A percentile compares a stretch with the other conserved stretches of the same genome.
These are phyloP conservation scores for Falco naumanni DNA, from an alignment of 2,797 vertebrate genomes.

Conservation along the genomic window DNA sequence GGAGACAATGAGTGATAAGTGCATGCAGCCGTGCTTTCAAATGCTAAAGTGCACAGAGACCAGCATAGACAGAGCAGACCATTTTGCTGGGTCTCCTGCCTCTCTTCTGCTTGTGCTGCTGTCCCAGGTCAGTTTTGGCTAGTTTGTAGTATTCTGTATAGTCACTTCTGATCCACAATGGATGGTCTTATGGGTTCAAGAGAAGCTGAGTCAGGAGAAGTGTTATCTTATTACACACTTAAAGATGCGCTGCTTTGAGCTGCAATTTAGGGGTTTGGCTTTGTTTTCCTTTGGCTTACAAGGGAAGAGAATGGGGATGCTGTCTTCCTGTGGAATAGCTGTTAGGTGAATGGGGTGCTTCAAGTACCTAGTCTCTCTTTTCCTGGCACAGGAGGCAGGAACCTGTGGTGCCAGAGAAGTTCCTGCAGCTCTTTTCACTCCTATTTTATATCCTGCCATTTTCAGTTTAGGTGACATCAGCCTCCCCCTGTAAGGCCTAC, in stretches of 20 bases:
- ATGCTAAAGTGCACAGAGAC: background rate
- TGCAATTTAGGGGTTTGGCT: background rate
- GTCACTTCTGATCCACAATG: fast-evolving
- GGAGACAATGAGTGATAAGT: background rate
- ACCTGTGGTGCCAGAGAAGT: background rate
- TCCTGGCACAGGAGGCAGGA: background rate
- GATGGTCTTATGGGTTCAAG: background rate
- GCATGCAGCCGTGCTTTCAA: background rate
- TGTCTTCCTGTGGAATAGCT: background rate
- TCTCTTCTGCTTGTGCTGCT: background rate
- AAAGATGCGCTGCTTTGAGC: background rate
- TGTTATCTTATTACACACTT: background rate
- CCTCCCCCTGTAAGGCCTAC: background rate
- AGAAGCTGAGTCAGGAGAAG: background rate
- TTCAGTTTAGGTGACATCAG: background rate
- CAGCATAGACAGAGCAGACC: background rate
- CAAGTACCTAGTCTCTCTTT: background rate
- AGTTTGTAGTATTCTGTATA: background rate
- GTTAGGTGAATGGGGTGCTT: background rate
- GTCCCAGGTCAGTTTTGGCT: background rate
- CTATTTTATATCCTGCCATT: background rate
- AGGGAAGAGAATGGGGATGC: background rate
- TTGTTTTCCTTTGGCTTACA: background rate
- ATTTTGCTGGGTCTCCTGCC: background rate
- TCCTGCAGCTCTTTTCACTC: background rate